A percentile compares a stretch with the other conserved stretches of the same genome.
Evolutionary conservation across 64 coral and sea anemone genomes (phyloP).

Genomic region (Montipora efflorescens): DNA sequence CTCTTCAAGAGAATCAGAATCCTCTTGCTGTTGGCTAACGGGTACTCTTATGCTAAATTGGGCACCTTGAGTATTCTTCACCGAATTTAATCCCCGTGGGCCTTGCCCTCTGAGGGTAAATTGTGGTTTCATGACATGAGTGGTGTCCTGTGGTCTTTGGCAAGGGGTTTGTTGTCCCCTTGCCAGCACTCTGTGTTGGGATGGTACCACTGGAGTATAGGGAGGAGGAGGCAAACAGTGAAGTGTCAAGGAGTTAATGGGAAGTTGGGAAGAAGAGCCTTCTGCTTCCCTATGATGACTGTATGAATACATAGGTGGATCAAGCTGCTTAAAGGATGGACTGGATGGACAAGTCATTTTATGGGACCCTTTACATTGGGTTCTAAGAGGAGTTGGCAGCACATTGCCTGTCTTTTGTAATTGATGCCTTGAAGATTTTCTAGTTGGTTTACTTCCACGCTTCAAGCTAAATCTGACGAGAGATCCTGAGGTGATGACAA

Average conservation of each 20-base stretch:
- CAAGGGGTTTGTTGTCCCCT: background rate
- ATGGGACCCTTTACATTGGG: background rate
- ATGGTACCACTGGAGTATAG: conserved; percentile 62
- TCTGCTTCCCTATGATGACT: background rate
- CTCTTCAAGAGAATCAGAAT: background rate
- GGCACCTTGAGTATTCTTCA: background rate
- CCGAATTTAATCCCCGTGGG: background rate
- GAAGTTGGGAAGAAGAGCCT: conserved; percentile 66
- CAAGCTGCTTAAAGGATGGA: conserved; percentile 24
- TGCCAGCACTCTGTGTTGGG: conserved; percentile 62
- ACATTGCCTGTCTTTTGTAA: background rate
- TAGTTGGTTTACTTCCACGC: background rate
- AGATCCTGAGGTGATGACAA: conserved; percentile 62
- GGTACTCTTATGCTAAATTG: background rate
- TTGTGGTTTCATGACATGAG: background rate
- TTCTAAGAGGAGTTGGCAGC: conserved; percentile 59
- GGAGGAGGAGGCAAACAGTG: conserved; percentile 75
- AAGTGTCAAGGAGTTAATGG: conserved; percentile 33
- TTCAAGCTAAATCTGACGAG: conserved; percentile 57
- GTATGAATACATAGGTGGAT: conserved; percentile 41
- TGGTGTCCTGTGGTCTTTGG: background rate
- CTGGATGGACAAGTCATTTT: conserved; percentile 44
- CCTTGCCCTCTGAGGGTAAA: background rate
- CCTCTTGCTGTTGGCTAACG: background rate
- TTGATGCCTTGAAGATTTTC: background rate